These are phyloP conservation scores for Teinopalpus imperialis DNA, from an alignment of 2,888 invertebrate genomes.

Conservation along the genomic window DNA sequence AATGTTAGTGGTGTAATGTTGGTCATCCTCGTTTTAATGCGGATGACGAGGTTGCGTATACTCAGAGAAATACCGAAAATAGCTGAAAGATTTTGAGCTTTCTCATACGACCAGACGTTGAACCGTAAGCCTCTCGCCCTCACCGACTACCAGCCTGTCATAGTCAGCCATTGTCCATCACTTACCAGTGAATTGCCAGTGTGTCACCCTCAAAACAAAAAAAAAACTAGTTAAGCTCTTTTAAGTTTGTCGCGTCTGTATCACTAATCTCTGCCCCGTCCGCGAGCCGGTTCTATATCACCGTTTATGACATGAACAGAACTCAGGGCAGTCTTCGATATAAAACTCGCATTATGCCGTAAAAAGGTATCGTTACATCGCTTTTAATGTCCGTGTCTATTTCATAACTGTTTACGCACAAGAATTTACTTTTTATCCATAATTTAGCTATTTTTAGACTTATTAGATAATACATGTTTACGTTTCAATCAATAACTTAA, in stretches of 20 bases:
- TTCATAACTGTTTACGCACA: constrained; percentile 12
- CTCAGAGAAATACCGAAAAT: too few relatives aligned
- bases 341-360: constrained; percentile 24
- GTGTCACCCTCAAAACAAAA: too few relatives aligned
- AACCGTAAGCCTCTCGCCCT: too few relatives aligned
- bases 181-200: too few relatives aligned
- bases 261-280: background rate
- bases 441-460: constrained; percentile 2
- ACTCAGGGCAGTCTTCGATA: constrained; percentile 18
- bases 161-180: too few relatives aligned
- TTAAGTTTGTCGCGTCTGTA: constrained; percentile 5
- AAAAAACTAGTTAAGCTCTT: too few relatives aligned
- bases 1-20: too few relatives aligned
- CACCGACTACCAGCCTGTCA: too few relatives aligned
- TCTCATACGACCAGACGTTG: too few relatives aligned
- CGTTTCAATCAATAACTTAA: background rate
- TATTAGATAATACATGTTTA: constrained; percentile 1
- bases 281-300: constrained; percentile 24
- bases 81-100: too few relatives aligned
- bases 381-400: constrained; percentile 21
- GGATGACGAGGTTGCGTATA: too few relatives aligned
- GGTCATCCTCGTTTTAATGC: too few relatives aligned
- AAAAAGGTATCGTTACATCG: constrained; percentile 26
- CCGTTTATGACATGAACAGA: constrained; percentile 17
- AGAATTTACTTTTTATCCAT: constrained; percentile 10